Evolutionary conservation across 2,113 vertebrate species (phyloP).

Genomic region (Canis aureus): DNA sequence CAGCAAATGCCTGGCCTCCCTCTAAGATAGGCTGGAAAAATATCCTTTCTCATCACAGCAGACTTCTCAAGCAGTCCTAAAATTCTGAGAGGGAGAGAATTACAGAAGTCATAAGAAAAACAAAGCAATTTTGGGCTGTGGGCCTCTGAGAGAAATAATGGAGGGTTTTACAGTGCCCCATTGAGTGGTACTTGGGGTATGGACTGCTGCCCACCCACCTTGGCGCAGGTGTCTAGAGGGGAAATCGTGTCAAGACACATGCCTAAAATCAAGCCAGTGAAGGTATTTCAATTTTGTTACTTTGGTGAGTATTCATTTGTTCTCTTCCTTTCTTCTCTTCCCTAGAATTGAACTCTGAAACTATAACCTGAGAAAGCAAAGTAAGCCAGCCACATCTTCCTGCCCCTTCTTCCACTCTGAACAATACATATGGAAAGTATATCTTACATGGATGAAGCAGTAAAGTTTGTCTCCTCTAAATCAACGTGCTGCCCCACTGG

Average conservation of each 20-base stretch:
- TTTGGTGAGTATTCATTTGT: not conserved
- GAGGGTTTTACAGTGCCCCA: not conserved
- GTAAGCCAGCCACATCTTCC: not conserved
- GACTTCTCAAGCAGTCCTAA: constrained; percentile 1
- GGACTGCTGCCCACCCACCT: not conserved
- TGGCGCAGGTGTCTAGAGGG: not conserved
- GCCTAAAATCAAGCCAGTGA: not conserved
- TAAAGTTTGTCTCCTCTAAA: not conserved
- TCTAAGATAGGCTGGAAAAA: not conserved
- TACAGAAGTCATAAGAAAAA: not conserved
- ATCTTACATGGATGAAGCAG: not conserved
- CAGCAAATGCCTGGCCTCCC: not conserved
- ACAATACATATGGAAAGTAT: not conserved
- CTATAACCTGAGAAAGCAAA: constrained; percentile 9
- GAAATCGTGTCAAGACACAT: not conserved
- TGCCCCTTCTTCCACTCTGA: not conserved
- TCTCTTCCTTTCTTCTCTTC: not conserved
- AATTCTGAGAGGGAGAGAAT: not conserved
- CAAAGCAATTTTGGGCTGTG: not conserved
- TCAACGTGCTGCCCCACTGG: not conserved
- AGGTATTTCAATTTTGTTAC: not conserved
- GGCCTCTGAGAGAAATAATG: not conserved
- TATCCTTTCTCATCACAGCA: not conserved
- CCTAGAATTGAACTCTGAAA: not conserved
- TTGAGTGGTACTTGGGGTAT: not conserved